These are phyloP conservation scores for Anorthoa munda DNA, from an alignment of 2,888 invertebrate species.

Conservation along the genomic window DNA sequence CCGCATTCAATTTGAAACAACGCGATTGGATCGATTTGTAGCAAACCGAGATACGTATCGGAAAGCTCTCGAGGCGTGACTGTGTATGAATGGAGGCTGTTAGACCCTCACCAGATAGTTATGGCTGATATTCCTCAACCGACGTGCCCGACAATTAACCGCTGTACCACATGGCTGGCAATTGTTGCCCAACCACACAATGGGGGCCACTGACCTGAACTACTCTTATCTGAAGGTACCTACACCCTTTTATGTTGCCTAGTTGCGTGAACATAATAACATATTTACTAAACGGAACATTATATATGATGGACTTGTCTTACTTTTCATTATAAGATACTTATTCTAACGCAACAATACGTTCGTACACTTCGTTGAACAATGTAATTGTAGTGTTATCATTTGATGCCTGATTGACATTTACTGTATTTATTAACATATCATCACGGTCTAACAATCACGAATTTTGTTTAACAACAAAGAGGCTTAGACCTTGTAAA, in stretches of 20 bases:
- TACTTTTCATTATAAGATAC: slow-evolving; percentile 33
- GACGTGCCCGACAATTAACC: slow-evolving; percentile 72
- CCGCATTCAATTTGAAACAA: slow-evolving; percentile 59
- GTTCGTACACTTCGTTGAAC: slow-evolving; percentile 32
- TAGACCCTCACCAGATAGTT: slow-evolving; percentile 74
- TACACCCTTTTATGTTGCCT: slow-evolving; percentile 59
- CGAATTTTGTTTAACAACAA: slow-evolving; percentile 7
- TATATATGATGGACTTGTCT: slow-evolving; percentile 50
- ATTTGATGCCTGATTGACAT: slow-evolving; percentile 35
- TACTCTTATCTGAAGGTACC: slow-evolving; percentile 61
- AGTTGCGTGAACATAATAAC: slow-evolving; percentile 58
- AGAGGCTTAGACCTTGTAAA: slow-evolving; percentile 11
- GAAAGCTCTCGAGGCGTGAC: slow-evolving; percentile 81
- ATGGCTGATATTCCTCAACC: slow-evolving; percentile 67
- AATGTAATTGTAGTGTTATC: slow-evolving; percentile 25
- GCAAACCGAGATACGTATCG: slow-evolving; percentile 71
- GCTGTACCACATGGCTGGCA: slow-evolving; percentile 67
- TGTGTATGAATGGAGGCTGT: slow-evolving; percentile 80
- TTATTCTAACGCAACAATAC: slow-evolving; percentile 12
- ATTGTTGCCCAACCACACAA: slow-evolving; percentile 75
- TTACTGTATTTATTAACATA: slow-evolving; percentile 23
- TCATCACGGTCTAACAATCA: slow-evolving; percentile 31
- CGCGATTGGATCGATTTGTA: slow-evolving; percentile 71
- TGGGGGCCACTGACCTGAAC: slow-evolving; percentile 78
- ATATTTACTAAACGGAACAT: slow-evolving; percentile 50